These are phyloP conservation scores for Spheniscus humboldti DNA, from an alignment of 2,797 vertebrate species.

Conservation along the genomic window DNA sequence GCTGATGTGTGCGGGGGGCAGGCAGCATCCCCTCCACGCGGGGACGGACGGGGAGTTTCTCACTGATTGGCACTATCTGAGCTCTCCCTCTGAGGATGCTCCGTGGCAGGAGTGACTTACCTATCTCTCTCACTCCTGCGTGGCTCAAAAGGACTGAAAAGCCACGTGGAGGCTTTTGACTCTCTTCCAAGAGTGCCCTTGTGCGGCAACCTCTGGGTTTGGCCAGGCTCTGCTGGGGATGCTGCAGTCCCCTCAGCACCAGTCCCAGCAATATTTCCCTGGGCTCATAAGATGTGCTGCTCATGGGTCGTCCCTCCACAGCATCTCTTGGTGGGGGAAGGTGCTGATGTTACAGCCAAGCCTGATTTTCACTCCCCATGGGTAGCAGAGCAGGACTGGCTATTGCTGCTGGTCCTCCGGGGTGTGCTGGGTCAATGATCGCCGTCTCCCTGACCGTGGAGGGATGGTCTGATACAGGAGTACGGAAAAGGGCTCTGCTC, in stretches of 20 bases:
- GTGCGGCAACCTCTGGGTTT: background rate
- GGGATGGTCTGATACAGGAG: background rate
- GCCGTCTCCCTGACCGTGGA: accelerated
- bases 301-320: accelerated
- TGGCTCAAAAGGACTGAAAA: background rate
- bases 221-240: background rate
- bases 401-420: background rate
- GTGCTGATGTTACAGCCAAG: background rate
- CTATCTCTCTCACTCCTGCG: background rate
- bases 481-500: background rate
- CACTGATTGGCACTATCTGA: background rate
- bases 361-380: accelerated
- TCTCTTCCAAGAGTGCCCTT: background rate
- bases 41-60: background rate
- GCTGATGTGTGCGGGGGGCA: background rate
- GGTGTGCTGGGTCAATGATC: accelerated
- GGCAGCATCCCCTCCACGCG: accelerated
- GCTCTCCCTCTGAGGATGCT: background rate
- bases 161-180: accelerated
- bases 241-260: background rate
- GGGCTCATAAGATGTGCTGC: accelerated
- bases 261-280: background rate
- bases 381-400: background rate
- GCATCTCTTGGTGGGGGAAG: background rate
- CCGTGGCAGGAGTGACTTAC: background rate